Conservation (phyloP, 2,888 invertebrate genomes). For the Macrophya alboannulata region DNA sequence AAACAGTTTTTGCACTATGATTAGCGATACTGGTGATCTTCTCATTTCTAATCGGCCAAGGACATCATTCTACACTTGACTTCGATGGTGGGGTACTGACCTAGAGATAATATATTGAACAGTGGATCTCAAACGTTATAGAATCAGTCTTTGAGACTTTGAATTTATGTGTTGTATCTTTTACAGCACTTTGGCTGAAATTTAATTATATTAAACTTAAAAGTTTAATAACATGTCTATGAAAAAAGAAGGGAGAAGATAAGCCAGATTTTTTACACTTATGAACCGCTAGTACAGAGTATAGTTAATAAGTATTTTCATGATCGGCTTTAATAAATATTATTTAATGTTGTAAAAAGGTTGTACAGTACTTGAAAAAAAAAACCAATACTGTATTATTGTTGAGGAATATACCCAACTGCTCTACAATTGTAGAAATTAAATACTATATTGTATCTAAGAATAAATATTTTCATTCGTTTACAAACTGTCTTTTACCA, state of each 20-base stretch:
- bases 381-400: slow-evolving; percentile 22
- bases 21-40: slow-evolving; percentile 14
- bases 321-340: slow-evolving; percentile 25
- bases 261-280: not conserved
- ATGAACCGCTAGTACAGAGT: not conserved
- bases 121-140: slow-evolving; percentile 32
- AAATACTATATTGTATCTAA: slow-evolving; percentile 5
- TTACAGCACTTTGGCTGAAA: not conserved
- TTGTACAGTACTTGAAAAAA: slow-evolving; percentile 18
- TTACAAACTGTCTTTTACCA: not conserved
- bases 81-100: slow-evolving; percentile 30
- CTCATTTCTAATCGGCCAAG: slow-evolving; percentile 10
- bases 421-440: not conserved
- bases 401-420: not conserved
- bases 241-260: not conserved
- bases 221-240: not conserved
- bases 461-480: not conserved
- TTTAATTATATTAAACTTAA: not conserved
- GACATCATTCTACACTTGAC: slow-evolving; percentile 43
- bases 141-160: not conserved
- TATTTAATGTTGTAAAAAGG: slow-evolving; percentile 6
- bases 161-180: not conserved
- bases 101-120: slow-evolving; percentile 26
- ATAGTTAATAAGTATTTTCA: slow-evolving; percentile 22
- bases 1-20: not conserved